These are phyloP conservation scores for Octodon degus DNA, from an alignment of 2,113 vertebrate species.

Conservation along the genomic window DNA sequence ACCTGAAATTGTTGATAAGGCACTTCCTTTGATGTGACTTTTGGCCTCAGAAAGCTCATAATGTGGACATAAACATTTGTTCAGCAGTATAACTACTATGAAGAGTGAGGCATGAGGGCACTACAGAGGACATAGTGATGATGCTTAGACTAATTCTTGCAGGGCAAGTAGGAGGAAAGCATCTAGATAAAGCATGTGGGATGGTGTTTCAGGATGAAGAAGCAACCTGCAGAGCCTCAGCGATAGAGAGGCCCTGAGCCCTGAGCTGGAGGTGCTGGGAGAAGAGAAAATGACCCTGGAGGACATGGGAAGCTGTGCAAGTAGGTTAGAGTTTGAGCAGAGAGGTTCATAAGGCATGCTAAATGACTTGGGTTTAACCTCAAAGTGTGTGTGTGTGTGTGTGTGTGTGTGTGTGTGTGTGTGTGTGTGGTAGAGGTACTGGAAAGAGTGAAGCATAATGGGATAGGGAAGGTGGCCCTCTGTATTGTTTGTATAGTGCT, in stretches of 20 bases:
- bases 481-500: not conserved
- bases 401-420: too few relatives aligned
- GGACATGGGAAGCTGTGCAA: not conserved
- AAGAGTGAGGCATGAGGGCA: not conserved
- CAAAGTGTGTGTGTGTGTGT: not conserved
- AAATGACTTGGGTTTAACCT: not conserved
- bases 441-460: not conserved
- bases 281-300: not conserved
- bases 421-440: too few relatives aligned
- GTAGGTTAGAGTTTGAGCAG: not conserved
- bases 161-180: too few relatives aligned
- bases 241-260: not conserved
- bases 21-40: not conserved
- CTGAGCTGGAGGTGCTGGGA: not conserved
- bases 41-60: not conserved
- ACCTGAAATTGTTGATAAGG: not conserved
- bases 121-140: accelerated
- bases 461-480: not conserved
- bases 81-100: not conserved
- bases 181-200: not conserved
- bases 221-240: not conserved
- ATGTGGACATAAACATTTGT: not conserved
- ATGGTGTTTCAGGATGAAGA: not conserved
- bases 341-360: too few relatives aligned
- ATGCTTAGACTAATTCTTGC: not conserved